These are phyloP conservation scores for Pogonomyrmex barbatus DNA, from an alignment of 1,140 invertebrate genomes.

Conservation along the genomic window DNA sequence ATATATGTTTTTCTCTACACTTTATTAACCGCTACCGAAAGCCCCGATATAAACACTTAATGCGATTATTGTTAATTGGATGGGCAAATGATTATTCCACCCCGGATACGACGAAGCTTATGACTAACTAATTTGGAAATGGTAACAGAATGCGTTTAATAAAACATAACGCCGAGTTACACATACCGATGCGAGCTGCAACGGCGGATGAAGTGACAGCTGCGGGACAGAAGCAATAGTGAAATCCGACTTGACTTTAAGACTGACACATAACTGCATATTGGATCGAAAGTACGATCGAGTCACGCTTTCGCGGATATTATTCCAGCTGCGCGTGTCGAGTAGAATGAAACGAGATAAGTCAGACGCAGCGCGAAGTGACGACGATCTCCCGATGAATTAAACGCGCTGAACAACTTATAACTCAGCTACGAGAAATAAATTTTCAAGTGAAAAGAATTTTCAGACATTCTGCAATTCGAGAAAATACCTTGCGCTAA, in stretches of 20 bases:
- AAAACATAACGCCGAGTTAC: conserved; percentile 21
- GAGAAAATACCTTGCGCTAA: background rate
- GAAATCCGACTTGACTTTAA: conserved; percentile 9
- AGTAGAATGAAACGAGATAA: conserved; percentile 48
- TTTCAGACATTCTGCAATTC: background rate
- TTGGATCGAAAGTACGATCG: conserved; percentile 26
- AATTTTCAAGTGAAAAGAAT: background rate
- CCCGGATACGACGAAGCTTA: background rate
- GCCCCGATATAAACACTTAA: background rate
- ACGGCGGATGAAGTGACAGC: background rate
- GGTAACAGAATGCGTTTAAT: background rate
- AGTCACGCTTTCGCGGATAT: conserved; percentile 13
- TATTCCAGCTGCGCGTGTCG: conserved; percentile 28
- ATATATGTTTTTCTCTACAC: background rate
- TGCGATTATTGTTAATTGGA: conserved; percentile 16
- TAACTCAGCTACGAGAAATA: background rate
- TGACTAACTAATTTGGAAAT: conserved; percentile 25
- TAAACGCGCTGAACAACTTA: background rate
- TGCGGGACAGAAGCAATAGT: background rate
- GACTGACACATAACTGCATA: background rate
- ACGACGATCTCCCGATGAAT: background rate
- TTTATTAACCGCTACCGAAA: background rate
- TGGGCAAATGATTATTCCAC: conserved; percentile 13
- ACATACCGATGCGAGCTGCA: background rate
- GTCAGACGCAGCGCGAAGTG: background rate